A percentile compares a stretch with the other conserved stretches of the same genome.
phyloP scores from a whole-genome alignment of 2,797 vertebrate species.

The Pipistrellus nathusii region DNA sequence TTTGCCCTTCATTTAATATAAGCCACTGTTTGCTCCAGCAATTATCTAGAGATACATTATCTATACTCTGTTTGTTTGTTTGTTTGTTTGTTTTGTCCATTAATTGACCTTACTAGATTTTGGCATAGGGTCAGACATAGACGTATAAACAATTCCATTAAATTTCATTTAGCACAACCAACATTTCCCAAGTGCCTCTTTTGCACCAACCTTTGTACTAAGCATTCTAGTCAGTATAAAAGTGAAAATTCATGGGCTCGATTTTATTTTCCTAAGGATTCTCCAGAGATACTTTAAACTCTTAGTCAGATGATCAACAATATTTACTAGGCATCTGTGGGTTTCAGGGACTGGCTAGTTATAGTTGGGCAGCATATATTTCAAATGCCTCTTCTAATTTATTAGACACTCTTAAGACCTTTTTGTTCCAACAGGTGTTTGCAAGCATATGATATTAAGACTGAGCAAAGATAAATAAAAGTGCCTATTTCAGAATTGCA shows the following conservation, averaged over 20 bases:
- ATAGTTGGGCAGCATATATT: conserved; percentile 11
- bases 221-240: conserved; percentile 59
- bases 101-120: conserved; percentile 54
- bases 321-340: conserved; percentile 39
- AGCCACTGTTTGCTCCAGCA: conserved; percentile 5
- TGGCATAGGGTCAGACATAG: conserved; percentile 37
- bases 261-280: conserved; percentile 67
- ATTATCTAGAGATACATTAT: conserved; percentile 36
- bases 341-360: neutral
- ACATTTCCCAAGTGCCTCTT: conserved; percentile 53
- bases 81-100: neutral
- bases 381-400: conserved; percentile 42
- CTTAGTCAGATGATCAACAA: conserved; percentile 59
- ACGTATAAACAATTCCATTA: conserved; percentile 50
- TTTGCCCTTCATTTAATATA: conserved; percentile 42
- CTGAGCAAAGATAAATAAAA: conserved; percentile 26
- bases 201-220: conserved; percentile 54
- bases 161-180: conserved; percentile 36
- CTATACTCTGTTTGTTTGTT: neutral
- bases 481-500: neutral
- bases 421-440: conserved; percentile 48
- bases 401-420: neutral
- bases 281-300: conserved; percentile 69
- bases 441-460: neutral
- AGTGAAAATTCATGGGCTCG: conserved; percentile 35